These are phyloP conservation scores for Polylopha cassiicola DNA, from an alignment of 2,888 invertebrate genomes.

Conservation along the genomic window DNA sequence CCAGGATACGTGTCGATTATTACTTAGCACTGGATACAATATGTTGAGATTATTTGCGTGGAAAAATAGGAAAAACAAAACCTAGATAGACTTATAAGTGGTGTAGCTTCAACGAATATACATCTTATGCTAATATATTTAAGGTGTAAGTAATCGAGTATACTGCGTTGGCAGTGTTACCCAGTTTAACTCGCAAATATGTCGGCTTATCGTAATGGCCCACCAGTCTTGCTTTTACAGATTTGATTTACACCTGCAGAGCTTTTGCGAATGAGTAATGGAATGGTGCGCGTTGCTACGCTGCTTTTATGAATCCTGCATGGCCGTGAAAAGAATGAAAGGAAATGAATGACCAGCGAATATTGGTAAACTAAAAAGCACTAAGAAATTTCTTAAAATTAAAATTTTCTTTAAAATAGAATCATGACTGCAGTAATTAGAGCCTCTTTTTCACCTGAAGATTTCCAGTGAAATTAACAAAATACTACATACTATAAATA, in stretches of 20 bases:
- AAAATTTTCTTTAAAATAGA: too few species aligned
- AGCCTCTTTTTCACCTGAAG: too few species aligned
- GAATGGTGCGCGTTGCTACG: conserved; percentile 10
- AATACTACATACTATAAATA: too few species aligned
- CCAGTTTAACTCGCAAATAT: conserved; percentile 19
- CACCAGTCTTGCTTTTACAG: conserved; percentile 18
- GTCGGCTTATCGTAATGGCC: conserved; percentile 27
- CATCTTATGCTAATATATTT: background rate
- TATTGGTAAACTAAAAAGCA: conserved; percentile 2
- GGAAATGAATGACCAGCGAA: conserved; percentile 16
- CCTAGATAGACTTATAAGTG: background rate
- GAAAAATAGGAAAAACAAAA: conserved; percentile 6
- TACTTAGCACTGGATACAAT: conserved; percentile 2
- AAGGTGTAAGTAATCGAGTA: conserved; percentile 5
- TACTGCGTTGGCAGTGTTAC: background rate
- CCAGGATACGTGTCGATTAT: conserved; percentile 3
- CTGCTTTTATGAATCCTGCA: conserved; percentile 12
- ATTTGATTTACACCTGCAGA: conserved; percentile 30
- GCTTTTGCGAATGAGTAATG: conserved; percentile 29
- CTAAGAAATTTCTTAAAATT: too few species aligned
- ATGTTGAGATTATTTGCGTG: conserved; percentile 1
- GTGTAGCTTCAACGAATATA: background rate
- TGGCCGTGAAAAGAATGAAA: conserved; percentile 19
- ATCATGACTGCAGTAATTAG: too few species aligned
- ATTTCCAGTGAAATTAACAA: too few species aligned